Conservation (phyloP, 2,888 invertebrate genomes). For the Macrosoma leucophasiata region DNA sequence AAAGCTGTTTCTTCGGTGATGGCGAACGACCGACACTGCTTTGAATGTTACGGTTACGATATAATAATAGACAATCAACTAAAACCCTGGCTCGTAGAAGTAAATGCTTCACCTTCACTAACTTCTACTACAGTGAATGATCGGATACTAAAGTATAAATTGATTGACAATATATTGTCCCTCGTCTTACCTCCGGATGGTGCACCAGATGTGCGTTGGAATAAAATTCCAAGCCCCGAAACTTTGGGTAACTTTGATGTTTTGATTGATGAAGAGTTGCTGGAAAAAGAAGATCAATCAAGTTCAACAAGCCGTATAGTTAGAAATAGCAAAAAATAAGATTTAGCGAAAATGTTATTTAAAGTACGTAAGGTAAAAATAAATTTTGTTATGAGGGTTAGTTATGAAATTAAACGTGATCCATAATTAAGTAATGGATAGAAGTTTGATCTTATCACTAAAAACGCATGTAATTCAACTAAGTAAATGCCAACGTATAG, state of each 20-base stretch:
- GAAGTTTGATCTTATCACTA: no score
- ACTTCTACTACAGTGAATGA: conserved; percentile 97
- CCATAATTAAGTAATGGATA: no score
- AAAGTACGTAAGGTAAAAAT: no score
- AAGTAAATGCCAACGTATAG: no score
- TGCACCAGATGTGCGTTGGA: conserved; percentile 92
- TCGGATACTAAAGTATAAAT: conserved; percentile 93
- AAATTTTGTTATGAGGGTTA: no score
- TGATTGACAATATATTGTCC: conserved; percentile 94
- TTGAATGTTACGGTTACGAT: conserved; percentile 97
- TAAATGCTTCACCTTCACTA: conserved; percentile 95
- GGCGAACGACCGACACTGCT: conserved; percentile 94
- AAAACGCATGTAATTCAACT: no score
- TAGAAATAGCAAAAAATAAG: no score
- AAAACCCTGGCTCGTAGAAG: conserved; percentile 96
- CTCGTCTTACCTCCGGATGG: conserved; percentile 93
- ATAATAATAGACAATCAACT: conserved; percentile 95
- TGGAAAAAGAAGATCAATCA: conserved; percentile 76
- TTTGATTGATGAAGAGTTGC: conserved; percentile 89
- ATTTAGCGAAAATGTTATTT: no score
- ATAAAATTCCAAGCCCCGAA: conserved; percentile 84
- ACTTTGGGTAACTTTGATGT: conserved; percentile 89
- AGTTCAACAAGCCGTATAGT: no score
- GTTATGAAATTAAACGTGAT: no score
- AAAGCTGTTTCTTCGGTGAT: conserved; percentile 96